phyloP scores from a whole-genome alignment of 2,888 invertebrate species.

The Polyploca ridens region DNA sequence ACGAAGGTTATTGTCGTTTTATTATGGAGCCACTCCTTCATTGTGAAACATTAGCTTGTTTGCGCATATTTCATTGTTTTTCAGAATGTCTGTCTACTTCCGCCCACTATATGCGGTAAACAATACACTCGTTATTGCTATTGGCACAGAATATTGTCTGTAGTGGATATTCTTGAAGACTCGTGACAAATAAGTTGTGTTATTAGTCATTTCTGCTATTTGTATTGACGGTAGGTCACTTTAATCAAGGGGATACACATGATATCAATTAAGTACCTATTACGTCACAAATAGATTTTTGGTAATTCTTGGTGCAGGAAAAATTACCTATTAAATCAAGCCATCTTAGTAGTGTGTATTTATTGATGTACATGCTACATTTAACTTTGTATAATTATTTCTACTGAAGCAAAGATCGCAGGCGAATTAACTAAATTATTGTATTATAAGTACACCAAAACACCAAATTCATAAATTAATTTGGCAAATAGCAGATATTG shows the following conservation, averaged over 20 bases:
- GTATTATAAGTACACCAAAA: background rate
- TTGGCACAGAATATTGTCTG: slow-evolving; percentile 4
- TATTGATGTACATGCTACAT: no score
- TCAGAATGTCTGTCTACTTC: background rate
- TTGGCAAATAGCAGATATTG: no score
- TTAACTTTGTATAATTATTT: no score
- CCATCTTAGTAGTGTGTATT: no score
- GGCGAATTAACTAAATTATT: no score
- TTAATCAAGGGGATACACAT: no score
- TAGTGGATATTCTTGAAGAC: background rate
- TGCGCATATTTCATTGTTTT: slow-evolving; percentile 5
- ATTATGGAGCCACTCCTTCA: background rate
- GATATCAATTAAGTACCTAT: background rate
- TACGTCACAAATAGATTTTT: background rate
- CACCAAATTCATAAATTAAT: slow-evolving; percentile 4
- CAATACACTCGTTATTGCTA: slow-evolving; percentile 7
- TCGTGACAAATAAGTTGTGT: background rate
- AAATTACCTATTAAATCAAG: no score
- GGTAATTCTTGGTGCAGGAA: background rate
- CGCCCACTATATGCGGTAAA: slow-evolving; percentile 1
- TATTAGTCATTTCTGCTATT: slow-evolving; percentile 1
- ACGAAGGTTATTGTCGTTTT: background rate
- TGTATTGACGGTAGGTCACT: slow-evolving; percentile 4
- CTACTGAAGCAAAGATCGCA: no score
- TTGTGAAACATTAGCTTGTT: background rate